phyloP scores from a whole-genome alignment of 2,113 vertebrate species.

The Puma concolor region DNA sequence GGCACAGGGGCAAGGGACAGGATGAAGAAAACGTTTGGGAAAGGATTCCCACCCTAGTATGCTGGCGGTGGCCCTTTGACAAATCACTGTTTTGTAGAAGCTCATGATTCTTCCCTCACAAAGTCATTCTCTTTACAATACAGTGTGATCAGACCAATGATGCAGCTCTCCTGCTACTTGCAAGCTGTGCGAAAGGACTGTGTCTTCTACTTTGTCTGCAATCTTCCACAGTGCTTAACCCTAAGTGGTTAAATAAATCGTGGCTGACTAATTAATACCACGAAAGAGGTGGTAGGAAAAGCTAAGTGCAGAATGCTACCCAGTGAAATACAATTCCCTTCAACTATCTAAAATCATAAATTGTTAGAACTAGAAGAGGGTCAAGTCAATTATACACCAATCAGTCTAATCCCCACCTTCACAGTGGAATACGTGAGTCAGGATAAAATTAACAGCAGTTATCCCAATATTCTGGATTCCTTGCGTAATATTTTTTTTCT shows the following conservation, averaged over 20 bases:
- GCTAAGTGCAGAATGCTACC: background rate
- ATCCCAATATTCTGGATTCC: background rate
- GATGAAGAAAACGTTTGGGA: background rate
- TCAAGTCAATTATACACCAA: background rate
- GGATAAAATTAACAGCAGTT: background rate
- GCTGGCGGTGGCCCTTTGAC: background rate
- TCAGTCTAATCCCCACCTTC: background rate
- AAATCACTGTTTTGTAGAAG: background rate
- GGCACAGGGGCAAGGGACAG: background rate
- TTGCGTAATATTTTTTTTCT: background rate
- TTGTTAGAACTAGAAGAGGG: background rate
- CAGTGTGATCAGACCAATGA: background rate
- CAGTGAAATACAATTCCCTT: background rate
- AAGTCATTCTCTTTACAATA: background rate
- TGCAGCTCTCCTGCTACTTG: background rate
- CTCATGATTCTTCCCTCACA: background rate
- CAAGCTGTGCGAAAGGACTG: background rate
- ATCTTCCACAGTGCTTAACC: background rate
- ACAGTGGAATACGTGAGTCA: background rate
- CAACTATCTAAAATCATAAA: background rate
- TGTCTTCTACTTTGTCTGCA: background rate
- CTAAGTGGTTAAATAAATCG: background rate
- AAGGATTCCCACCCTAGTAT: no score
- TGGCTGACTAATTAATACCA: background rate
- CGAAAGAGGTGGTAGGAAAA: background rate